phyloP scores from a whole-genome alignment of 2,797 vertebrate genomes.

The Mycteria americana region DNA sequence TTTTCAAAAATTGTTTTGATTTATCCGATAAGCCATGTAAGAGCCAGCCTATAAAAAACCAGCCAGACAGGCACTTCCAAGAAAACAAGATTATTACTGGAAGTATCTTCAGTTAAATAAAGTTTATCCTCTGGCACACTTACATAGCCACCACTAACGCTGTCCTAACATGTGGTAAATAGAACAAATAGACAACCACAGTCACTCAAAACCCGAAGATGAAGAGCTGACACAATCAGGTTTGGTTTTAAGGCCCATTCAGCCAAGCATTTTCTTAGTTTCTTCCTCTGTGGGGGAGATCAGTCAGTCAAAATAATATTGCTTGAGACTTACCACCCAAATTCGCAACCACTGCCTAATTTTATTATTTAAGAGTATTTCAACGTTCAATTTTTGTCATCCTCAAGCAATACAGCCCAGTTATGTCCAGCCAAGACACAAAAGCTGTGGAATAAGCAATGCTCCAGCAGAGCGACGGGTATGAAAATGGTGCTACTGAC shows the following conservation, averaged over 20 bases:
- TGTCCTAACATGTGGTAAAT: neutral
- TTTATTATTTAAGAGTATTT: neutral
- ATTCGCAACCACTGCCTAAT: neutral
- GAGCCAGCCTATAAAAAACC: neutral
- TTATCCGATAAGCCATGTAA: neutral
- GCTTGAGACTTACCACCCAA: neutral
- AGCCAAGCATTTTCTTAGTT: neutral
- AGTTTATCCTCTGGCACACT: neutral
- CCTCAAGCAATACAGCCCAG: neutral
- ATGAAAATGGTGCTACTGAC: neutral
- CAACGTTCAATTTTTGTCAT: neutral
- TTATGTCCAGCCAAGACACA: neutral
- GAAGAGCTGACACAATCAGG: neutral
- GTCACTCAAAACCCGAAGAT: neutral
- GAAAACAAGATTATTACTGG: neutral
- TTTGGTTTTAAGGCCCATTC: neutral
- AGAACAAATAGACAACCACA: neutral
- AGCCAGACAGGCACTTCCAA: neutral
- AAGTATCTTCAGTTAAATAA: neutral
- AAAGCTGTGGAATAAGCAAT: neutral
- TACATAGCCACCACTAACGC: neutral
- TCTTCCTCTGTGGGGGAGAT: neutral
- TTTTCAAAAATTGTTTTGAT: neutral
- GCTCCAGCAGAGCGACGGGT: accelerated
- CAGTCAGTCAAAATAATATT: neutral